Conservation (phyloP, 2,797 vertebrate genomes). For the Telmatherina bonti region DNA sequence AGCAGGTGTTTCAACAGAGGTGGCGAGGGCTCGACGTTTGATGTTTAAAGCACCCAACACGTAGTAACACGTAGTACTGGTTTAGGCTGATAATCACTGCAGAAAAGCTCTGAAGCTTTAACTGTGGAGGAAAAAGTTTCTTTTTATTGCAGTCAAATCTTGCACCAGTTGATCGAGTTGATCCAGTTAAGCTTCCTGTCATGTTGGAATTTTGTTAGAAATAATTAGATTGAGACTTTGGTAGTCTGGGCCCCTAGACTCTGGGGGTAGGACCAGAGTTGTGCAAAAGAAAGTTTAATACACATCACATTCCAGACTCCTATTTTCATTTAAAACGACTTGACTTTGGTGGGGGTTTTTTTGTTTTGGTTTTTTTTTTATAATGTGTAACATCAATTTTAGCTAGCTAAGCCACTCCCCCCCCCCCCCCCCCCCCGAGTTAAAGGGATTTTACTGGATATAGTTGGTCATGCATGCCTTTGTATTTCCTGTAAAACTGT, state of each 20-base stretch:
- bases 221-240: background rate
- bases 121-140: background rate
- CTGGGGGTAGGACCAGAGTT: background rate
- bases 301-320: constrained; percentile 49
- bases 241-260: too few relatives aligned
- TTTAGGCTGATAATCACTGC: background rate
- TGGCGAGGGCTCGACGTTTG: constrained; percentile 52
- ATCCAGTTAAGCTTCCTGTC: constrained; percentile 1
- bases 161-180: background rate
- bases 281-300: background rate
- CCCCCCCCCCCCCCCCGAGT: background rate
- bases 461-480: constrained; percentile 25
- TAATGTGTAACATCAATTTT: constrained; percentile 3
- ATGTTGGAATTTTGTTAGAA: background rate
- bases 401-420: constrained; percentile 1
- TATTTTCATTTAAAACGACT: background rate
- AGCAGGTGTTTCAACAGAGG: constrained; percentile 14
- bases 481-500: constrained; percentile 9
- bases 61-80: background rate
- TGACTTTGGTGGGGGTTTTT: background rate
- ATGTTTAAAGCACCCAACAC: constrained; percentile 40
- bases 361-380: too few relatives aligned
- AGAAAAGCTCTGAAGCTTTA: constrained; percentile 3
- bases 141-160: background rate
- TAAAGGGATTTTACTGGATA: background rate